Evolutionary conservation across 2,113 vertebrate species (phyloP).

Genomic region (Ramphastos sulfuratus): DNA sequence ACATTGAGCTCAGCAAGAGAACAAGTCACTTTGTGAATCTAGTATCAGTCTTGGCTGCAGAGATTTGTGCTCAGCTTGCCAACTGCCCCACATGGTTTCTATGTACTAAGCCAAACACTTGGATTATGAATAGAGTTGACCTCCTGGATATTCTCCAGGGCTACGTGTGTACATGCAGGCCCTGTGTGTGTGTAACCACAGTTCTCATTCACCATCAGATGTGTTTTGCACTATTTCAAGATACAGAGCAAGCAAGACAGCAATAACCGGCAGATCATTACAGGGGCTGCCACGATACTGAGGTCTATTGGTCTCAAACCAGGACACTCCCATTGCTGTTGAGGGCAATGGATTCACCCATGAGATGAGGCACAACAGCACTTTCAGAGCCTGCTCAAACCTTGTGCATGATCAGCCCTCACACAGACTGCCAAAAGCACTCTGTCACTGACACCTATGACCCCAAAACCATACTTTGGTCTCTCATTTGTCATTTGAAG

Average conservation of each 20-base stretch:
- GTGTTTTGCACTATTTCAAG: neutral
- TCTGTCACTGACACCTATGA: neutral
- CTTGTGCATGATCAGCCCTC: no score
- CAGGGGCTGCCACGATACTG: neutral
- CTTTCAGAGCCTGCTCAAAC: neutral
- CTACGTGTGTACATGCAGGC: fast-evolving
- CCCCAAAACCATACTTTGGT: neutral
- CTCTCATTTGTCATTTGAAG: neutral
- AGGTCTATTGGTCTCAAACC: neutral
- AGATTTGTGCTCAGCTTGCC: neutral
- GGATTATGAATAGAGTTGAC: neutral
- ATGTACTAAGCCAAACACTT: neutral
- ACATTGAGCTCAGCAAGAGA: neutral
- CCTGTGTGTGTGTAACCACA: neutral
- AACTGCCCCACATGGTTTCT: neutral
- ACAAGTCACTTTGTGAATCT: neutral
- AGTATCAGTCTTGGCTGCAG: neutral
- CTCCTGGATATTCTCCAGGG: neutral
- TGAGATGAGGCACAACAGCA: neutral
- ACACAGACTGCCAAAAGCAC: neutral
- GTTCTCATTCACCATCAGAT: neutral
- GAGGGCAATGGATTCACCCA: neutral
- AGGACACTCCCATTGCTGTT: neutral
- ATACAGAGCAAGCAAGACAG: neutral
- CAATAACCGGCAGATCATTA: neutral